Percentiles rank a stretch among this genome's conserved stretches.
Evolutionary conservation across 2,113 vertebrate genomes (phyloP).

Genomic region (Rhodinocichla rosea): DNA sequence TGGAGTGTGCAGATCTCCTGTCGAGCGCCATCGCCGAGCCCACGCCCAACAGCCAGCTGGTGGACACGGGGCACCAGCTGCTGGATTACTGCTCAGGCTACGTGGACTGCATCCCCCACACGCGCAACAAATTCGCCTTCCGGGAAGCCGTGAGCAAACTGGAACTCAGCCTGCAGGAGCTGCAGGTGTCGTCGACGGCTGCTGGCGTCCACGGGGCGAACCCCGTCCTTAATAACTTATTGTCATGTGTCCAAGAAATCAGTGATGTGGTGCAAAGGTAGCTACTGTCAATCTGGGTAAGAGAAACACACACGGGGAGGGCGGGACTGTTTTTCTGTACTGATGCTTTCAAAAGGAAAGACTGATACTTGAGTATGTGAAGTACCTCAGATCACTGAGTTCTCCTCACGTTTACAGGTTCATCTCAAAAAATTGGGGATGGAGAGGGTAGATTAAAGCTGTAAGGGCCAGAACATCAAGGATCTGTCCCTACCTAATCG

Average conservation of each 20-base stretch:
- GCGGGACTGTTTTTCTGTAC: constrained; percentile 63
- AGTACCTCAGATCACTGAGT: constrained; percentile 83
- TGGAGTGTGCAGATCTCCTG: constrained; percentile 90
- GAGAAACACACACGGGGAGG: background rate
- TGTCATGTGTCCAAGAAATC: constrained; percentile 96
- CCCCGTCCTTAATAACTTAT: constrained; percentile 91
- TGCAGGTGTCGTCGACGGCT: constrained; percentile 90
- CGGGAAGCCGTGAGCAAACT: constrained; percentile 96
- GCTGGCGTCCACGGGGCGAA: constrained; percentile 76
- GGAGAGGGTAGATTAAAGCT: constrained; percentile 31
- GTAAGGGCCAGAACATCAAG: constrained; percentile 12
- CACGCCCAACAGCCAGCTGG: constrained; percentile 89
- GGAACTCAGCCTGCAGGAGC: constrained; percentile 94
- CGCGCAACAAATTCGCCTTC: constrained; percentile 98
- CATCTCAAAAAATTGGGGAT: constrained; percentile 74
- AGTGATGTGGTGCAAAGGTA: constrained; percentile 99
- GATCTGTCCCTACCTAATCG: background rate
- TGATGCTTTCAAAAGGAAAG: constrained; percentile 72
- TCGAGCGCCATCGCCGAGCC: constrained; percentile 87
- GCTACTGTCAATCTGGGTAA: constrained; percentile 70
- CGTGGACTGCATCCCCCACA: constrained; percentile 97
- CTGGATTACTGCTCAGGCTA: constrained; percentile 98
- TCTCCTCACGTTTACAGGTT: constrained; percentile 80
- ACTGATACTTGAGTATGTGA: constrained; percentile 81
- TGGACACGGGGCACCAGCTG: constrained; percentile 96